phyloP scores from a whole-genome alignment of 2,113 vertebrate genomes.

The Naja naja region DNA sequence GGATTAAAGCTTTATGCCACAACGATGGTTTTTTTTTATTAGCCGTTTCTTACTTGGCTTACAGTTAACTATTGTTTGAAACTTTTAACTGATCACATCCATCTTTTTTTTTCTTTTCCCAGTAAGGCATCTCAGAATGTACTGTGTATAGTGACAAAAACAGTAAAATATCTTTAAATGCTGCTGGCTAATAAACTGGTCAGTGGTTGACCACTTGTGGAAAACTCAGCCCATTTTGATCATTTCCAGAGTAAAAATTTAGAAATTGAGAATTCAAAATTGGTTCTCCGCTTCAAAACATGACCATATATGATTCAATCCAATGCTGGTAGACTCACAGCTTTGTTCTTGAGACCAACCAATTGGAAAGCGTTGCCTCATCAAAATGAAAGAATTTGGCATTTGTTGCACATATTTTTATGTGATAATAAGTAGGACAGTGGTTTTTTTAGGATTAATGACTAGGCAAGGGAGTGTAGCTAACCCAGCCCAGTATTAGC shows the following conservation, averaged over 20 bases:
- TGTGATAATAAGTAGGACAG: background rate
- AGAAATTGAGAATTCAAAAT: background rate
- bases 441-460: background rate
- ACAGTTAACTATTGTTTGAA: background rate
- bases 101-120: background rate
- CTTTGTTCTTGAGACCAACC: background rate
- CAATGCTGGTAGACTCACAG: background rate
- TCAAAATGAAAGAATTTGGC: background rate
- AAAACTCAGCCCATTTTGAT: background rate
- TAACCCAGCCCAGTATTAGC: background rate
- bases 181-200: background rate
- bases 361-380: background rate
- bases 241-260: background rate
- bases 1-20: background rate
- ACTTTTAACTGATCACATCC: background rate
- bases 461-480: background rate
- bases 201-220: background rate
- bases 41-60: background rate
- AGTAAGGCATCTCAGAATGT: background rate
- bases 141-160: background rate
- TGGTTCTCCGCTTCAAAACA: background rate
- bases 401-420: background rate
- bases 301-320: background rate
- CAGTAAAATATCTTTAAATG: background rate
- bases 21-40: background rate